A percentile compares a stretch with the other conserved stretches of the same genome.
phyloP scores from a whole-genome alignment of 2,113 vertebrate species.

The Progne subis region DNA sequence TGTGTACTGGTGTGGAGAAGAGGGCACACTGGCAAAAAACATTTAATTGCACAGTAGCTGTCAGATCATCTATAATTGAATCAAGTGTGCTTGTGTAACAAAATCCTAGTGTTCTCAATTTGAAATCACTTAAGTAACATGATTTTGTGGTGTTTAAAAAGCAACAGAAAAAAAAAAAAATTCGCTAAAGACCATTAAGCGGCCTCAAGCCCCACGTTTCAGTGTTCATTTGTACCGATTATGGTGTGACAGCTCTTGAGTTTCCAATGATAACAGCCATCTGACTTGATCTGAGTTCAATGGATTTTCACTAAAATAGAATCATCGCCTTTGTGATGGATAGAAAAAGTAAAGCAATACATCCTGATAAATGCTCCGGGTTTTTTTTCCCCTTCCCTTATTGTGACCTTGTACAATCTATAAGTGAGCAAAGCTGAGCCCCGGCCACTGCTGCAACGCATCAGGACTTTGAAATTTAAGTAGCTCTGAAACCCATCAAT shows the following conservation, averaged over 20 bases:
- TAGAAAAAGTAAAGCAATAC: conserved; percentile 87
- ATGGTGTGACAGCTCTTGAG: conserved; percentile 81
- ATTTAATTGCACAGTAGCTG: not conserved
- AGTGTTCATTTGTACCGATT: conserved; percentile 83
- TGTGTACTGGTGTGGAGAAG: not conserved
- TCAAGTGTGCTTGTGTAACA: conserved; percentile 1
- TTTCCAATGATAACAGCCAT: conserved; percentile 87
- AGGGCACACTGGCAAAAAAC: not conserved
- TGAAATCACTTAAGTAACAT: conserved; percentile 32
- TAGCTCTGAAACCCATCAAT: conserved; percentile 80
- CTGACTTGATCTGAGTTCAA: conserved; percentile 86
- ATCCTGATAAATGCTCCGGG: conserved; percentile 83
- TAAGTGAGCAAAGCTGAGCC: conserved; percentile 72
- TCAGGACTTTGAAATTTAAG: conserved; percentile 81
- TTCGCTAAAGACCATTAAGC: conserved; percentile 60
- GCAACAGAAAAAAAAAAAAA: conserved; percentile 49
- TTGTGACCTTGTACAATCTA: conserved; percentile 85
- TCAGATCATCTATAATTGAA: not conserved
- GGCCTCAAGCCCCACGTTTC: conserved; percentile 64
- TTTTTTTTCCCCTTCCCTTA: conserved; percentile 69
- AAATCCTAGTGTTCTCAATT: not conserved
- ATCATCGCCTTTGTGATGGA: conserved; percentile 85
- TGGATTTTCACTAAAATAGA: conserved; percentile 87
- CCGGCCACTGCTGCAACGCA: conserved; percentile 69
- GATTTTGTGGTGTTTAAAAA: conserved; percentile 49